phyloP scores from a whole-genome alignment of 2,888 invertebrate genomes.

The Drosophila kokeensis region DNA sequence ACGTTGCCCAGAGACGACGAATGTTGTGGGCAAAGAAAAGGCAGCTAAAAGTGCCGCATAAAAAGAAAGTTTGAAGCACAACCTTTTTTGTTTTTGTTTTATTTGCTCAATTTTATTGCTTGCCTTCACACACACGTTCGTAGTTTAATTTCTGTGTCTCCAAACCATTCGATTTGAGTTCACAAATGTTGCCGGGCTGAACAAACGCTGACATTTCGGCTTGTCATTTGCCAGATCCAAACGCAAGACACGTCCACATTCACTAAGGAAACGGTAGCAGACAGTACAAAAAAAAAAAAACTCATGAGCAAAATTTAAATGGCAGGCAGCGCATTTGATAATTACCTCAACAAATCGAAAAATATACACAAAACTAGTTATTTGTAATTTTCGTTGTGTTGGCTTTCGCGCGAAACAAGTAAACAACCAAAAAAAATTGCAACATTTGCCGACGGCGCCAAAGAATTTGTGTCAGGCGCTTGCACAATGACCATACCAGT shows the following conservation, averaged over 20 bases:
- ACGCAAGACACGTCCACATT: constrained; percentile 42
- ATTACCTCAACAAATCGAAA: constrained; percentile 37
- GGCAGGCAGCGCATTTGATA: constrained; percentile 47
- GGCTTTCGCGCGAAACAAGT: constrained; percentile 32
- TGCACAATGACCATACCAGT: constrained; percentile 60
- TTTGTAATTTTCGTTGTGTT: constrained; percentile 16
- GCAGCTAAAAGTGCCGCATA: constrained; percentile 70
- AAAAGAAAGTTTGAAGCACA: constrained; percentile 71
- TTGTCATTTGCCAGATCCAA: constrained; percentile 27
- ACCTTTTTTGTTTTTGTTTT: constrained; percentile 37
- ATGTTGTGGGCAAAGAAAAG: constrained; percentile 64
- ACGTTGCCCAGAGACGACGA: constrained; percentile 43
- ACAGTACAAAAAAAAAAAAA: constrained; percentile 1
- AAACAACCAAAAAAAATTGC: constrained; percentile 46
- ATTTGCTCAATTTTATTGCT: constrained; percentile 30
- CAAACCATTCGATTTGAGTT: constrained; percentile 37
- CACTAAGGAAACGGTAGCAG: constrained; percentile 54
- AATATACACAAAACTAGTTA: constrained; percentile 39
- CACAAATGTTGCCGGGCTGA: constrained; percentile 38
- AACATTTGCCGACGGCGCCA: constrained; percentile 55
- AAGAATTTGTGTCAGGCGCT: constrained; percentile 73
- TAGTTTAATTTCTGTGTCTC: constrained; percentile 15
- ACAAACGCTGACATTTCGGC: constrained; percentile 20
- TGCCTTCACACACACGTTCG: constrained; percentile 18
- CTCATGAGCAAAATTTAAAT: constrained; percentile 45